phyloP scores from a whole-genome alignment of 2,797 vertebrate genomes.

The Enteromius unitaeniatus region DNA sequence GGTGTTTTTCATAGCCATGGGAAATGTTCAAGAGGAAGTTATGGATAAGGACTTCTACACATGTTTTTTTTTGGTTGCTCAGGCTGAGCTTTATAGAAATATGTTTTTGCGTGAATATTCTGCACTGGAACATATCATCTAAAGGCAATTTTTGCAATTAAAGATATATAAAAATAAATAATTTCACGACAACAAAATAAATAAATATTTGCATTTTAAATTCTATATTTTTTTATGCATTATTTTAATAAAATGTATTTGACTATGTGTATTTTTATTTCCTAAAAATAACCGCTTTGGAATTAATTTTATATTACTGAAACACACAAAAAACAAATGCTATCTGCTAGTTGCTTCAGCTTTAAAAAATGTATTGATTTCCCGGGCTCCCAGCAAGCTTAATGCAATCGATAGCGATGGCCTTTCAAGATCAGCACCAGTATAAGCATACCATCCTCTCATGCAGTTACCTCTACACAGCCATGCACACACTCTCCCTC shows the following conservation, averaged over 20 bases:
- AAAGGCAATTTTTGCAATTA: neutral
- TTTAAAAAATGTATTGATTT: constrained; percentile 85
- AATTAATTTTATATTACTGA: constrained; percentile 70
- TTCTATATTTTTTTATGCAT: neutral
- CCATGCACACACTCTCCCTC: constrained; percentile 1
- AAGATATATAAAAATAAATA: neutral
- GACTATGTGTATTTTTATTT: constrained; percentile 15
- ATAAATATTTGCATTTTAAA: neutral
- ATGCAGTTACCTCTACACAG: constrained; percentile 59
- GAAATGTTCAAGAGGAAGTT: constrained; percentile 4
- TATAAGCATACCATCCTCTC: constrained; percentile 79
- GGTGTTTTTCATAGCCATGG: neutral
- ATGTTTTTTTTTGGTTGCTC: constrained; percentile 1
- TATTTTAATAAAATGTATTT: constrained; percentile 2
- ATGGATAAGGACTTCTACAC: neutral
- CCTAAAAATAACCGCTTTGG: constrained; percentile 17
- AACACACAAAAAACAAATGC: constrained; percentile 72
- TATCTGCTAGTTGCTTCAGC: constrained; percentile 73
- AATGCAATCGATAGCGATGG: constrained; percentile 80
- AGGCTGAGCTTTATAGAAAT: neutral
- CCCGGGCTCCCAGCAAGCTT: constrained; percentile 78
- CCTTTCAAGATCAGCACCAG: constrained; percentile 82
- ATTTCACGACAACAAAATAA: neutral
- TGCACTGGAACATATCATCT: neutral
- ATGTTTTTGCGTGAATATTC: neutral